Evolutionary conservation across 2,113 vertebrate genomes (phyloP), one percentile per base, ranked within the genome.

Genomic region (Ictalurus punctatus): DNA sequence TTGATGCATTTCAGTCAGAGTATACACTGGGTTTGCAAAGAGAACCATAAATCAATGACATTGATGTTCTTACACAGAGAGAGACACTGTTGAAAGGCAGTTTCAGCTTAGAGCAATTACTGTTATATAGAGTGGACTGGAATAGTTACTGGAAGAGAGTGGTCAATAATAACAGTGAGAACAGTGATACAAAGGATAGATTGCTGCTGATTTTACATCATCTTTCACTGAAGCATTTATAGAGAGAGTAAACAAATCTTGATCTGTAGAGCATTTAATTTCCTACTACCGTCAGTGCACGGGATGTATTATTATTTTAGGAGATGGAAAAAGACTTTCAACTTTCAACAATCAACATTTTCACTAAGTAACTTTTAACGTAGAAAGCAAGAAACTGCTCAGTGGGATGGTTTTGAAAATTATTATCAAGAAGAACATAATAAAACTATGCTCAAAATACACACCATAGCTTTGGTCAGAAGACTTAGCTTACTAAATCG

Each of bases 21-120:
- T 59, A 85, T 84, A n/a, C 67, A 27, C 59, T 88, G 73, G 67
- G 61, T 90, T 89, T 88, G 73, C 78, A 84, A 76, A 61, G 78
- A 54, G 85, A 92, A 90, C 73, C 65, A 89, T 86, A 86, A 92
- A 93, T 91, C 69, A 91, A 92, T 90, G 81, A 67, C 81, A 88
- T 92, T 91, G 91, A 89, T 80, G 83, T 73, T 23, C 82, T 87
- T 4, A 89, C 86, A 86, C 90, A 85, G 85, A 82, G 86, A 83
- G 61, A 90, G 87, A 87, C 37, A 52, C 52, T 65, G 88, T 80
- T 84, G 85, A 87, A 92, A 90, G 89, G 84, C 69, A 80, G 86
- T 86, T 84, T 86, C 85, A 89, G 86, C 89, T 91, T 84, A 81
- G 88, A 92, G 86, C 90, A 71, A 56, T 83, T 90, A 90, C 91